Evolutionary conservation across 2,113 vertebrate species (phyloP), one percentile per base, ranked within the genome.

Genomic region (Psophia crepitans): DNA sequence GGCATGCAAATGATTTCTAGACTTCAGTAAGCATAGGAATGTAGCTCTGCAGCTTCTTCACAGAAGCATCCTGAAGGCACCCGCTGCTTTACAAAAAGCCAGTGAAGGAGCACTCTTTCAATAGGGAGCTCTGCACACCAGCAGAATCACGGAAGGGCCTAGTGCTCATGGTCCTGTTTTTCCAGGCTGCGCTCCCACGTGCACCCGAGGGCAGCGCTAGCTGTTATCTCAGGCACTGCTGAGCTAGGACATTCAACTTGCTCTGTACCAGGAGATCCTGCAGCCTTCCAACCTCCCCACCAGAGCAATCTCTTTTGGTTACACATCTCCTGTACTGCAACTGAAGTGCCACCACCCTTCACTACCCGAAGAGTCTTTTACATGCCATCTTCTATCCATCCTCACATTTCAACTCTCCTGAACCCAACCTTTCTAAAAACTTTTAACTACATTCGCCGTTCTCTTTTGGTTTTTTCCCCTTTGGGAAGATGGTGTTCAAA

Each of bases 61-160:
- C 70, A n/a, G 26, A 58, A 87, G 10, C 5, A 27, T 57, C 76
- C 83, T 44, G 39, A 84, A 89, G 89, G 84, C 39, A 82, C 18
- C 3, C 33, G 11, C 61, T 56, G 80, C 44, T 80, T 48, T 64
- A 20, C 58, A 20, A 70, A 73, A 84, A 74, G 58, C 41, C 64
- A 1, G 0, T 2, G 10, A 68, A 92, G 41, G 8, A 88, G 49
- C 41, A 24, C 7, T 21, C 9, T 26, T 44, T 39, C 26, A 69
- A 30, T 18, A 89, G 46, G 0, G 0, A 86, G 68, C 73, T 46
- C 76, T 46, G 80, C 46, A 61, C n/a, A 20, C 64, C 39, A 46
- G 9, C 1, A 65, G 1, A 71, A 51, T 13, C 43, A 14, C 0
- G 0, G 33, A 51, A 65, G 28, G 28, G 18, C 27, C 63, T 2